These are phyloP conservation scores for Cerastis rubricosa DNA, from an alignment of 2,888 invertebrate genomes.

Conservation along the genomic window DNA sequence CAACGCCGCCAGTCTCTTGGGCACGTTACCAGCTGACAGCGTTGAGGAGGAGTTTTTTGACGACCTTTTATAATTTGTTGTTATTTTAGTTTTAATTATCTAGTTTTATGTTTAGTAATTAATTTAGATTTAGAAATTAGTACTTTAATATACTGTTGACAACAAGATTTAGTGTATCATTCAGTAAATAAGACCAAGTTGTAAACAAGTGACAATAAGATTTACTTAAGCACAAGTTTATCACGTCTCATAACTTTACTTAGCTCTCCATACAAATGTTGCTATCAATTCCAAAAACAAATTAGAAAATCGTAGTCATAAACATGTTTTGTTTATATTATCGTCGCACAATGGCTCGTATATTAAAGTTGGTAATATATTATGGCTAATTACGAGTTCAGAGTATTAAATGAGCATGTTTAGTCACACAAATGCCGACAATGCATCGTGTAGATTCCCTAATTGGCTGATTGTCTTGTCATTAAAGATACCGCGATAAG, in stretches of 20 bases:
- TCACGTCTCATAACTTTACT: conserved; percentile 42
- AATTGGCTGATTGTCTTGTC: conserved; percentile 83
- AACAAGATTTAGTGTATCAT: conserved; percentile 16
- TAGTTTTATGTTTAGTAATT: too few relatives aligned
- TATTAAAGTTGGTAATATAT: conserved; percentile 52
- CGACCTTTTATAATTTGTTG: too few relatives aligned
- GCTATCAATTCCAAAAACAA: conserved; percentile 54
- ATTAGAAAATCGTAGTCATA: conserved; percentile 51
- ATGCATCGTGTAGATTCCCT: conserved; percentile 65
- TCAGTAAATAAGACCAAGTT: conserved; percentile 30
- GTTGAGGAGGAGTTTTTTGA: too few relatives aligned
- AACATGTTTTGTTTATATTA: conserved; percentile 56
- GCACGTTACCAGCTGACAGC: too few relatives aligned
- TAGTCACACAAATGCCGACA: conserved; percentile 58
- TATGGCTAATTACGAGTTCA: conserved; percentile 53
- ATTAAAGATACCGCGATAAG: conserved; percentile 73
- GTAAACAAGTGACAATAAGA: conserved; percentile 49
- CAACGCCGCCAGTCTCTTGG: too few relatives aligned
- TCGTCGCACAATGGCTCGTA: conserved; percentile 50
- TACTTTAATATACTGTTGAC: too few relatives aligned
- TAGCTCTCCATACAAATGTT: conserved; percentile 50
- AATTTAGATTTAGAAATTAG: too few relatives aligned
- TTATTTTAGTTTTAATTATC: too few relatives aligned
- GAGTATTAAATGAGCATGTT: conserved; percentile 47
- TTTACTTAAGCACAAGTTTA: conserved; percentile 45